A percentile compares a stretch with the other conserved stretches of the same genome.
Evolutionary conservation across 2,113 vertebrate species (phyloP).

Genomic region (Nanger granti): DNA sequence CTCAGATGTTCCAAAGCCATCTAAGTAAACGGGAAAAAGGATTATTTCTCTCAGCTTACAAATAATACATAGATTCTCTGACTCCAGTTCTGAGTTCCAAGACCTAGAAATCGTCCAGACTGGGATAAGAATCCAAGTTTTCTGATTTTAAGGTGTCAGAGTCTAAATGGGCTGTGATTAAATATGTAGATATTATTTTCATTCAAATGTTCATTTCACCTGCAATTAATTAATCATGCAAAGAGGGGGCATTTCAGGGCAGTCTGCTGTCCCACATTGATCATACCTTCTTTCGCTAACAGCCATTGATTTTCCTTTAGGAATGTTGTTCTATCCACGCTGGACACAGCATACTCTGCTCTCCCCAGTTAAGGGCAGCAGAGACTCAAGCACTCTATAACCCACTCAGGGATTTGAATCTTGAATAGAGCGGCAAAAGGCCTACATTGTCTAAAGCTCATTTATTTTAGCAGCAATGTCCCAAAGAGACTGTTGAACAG

Average conservation of each 20-base stretch:
- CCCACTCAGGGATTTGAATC: neutral
- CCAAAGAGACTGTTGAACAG: neutral
- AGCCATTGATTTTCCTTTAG: neutral
- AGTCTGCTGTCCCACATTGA: neutral
- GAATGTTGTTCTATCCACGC: neutral
- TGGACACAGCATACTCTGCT: neutral
- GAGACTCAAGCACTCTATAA: neutral
- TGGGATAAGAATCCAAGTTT: neutral
- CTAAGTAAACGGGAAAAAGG: fast-evolving
- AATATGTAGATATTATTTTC: neutral
- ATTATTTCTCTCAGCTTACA: neutral
- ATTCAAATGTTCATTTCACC: neutral
- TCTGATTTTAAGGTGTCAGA: neutral
- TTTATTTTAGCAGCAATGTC: neutral
- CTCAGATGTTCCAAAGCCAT: neutral
- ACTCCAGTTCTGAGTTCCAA: neutral
- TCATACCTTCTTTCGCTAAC: neutral
- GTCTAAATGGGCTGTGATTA: neutral
- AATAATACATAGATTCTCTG: neutral
- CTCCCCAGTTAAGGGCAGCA: neutral
- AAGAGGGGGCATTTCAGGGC: neutral
- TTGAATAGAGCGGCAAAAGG: neutral
- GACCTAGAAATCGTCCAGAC: neutral
- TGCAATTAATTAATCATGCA: neutral
- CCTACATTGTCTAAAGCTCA: neutral